A percentile compares a stretch with the other conserved stretches of the same genome.
These are phyloP conservation scores for Drosophila pectinifera DNA, from an alignment of 1,140 invertebrate species.

Conservation along the genomic window DNA sequence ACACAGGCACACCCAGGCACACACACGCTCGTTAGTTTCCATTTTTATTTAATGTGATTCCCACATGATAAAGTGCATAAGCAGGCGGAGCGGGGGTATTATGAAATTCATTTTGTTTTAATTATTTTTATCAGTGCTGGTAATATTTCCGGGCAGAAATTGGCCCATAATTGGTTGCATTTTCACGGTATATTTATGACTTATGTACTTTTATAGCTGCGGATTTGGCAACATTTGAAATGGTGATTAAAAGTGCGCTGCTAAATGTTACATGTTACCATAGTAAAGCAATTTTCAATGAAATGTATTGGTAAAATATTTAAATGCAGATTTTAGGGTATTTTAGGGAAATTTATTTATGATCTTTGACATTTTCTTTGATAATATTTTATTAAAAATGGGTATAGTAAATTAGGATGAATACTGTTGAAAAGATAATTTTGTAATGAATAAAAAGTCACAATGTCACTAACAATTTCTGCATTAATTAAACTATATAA, in stretches of 20 bases:
- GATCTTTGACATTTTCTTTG: not conserved
- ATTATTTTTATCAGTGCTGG: not conserved
- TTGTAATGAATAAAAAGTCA: no score
- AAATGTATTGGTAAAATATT: not conserved
- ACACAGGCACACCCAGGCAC: no score
- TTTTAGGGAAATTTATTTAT: no score
- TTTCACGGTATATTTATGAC: not conserved
- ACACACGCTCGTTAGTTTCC: constrained; percentile 7
- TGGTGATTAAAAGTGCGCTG: not conserved
- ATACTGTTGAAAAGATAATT: not conserved
- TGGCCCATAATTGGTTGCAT: not conserved
- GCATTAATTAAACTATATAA: no score
- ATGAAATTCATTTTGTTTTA: constrained; percentile 1
- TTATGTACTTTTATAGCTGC: not conserved
- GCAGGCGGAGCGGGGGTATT: not conserved
- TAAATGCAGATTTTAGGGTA: not conserved
- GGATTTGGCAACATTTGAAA: not conserved
- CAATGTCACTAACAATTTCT: no score
- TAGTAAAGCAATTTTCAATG: not conserved
- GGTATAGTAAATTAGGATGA: not conserved
- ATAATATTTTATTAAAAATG: not conserved
- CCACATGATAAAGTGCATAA: constrained; percentile 3
- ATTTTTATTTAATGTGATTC: constrained; percentile 15
- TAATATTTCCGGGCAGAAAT: not conserved
- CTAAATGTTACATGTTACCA: not conserved